Conservation (phyloP, 2,113 vertebrate species). For the Euleptes europaea region DNA sequence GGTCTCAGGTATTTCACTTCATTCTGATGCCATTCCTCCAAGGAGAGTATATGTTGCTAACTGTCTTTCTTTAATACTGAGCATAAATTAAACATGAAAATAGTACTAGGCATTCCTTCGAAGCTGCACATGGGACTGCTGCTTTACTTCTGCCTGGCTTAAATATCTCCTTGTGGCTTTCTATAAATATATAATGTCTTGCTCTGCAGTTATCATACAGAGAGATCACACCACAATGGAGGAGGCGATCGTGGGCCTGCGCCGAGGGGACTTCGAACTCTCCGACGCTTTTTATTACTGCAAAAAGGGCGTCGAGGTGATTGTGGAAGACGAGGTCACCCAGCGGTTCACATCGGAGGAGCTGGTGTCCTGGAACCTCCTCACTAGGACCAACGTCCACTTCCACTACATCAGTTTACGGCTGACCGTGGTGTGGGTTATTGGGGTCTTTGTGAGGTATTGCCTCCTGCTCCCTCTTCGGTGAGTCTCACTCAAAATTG, state of each 20-base stretch:
- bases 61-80: background rate
- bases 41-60: background rate
- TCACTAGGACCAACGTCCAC: constrained; percentile 93
- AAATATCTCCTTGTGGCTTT: background rate
- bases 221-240: constrained; percentile 86
- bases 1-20: too few relatives aligned
- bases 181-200: background rate
- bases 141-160: background rate
- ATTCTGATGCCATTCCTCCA: too few relatives aligned
- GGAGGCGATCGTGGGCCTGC: constrained; percentile 80
- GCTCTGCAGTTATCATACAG: constrained; percentile 87
- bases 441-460: constrained; percentile 90
- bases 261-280: constrained; percentile 81
- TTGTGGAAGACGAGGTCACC: constrained; percentile 94
- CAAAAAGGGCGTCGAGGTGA: constrained; percentile 90
- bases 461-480: constrained; percentile 89
- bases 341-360: constrained; percentile 97
- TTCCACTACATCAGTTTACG: constrained; percentile 91
- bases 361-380: constrained; percentile 95
- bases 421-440: constrained; percentile 88
- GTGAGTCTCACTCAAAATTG: constrained; percentile 65
- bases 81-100: background rate
- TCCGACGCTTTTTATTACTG: constrained; percentile 91
- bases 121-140: background rate
- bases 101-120: accelerated